Evolutionary conservation across 2,113 vertebrate genomes (phyloP).

Genomic region (Stomatorhinus ivindoensis): DNA sequence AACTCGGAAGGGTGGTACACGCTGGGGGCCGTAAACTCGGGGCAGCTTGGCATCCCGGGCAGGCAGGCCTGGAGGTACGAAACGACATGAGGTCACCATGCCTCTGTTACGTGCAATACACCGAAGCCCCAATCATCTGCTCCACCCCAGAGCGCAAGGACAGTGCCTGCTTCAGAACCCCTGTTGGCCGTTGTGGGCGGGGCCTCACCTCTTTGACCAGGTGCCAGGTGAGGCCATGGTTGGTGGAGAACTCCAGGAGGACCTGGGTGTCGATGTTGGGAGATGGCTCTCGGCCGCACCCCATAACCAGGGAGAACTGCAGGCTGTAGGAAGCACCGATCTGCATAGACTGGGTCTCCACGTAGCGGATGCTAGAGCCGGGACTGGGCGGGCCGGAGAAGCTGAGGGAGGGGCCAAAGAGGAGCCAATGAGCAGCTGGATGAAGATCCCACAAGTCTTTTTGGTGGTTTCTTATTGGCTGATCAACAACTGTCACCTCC

Average conservation of each 20-base stretch:
- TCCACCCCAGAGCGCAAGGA: background rate
- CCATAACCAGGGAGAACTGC: conserved; percentile 95
- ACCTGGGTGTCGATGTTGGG: conserved; percentile 94
- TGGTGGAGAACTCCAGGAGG: conserved; percentile 94
- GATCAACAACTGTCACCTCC: background rate
- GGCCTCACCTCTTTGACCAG: conserved; percentile 86
- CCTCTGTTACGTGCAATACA: background rate
- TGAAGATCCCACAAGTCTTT: background rate
- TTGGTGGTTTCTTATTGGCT: background rate
- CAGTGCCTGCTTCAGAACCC: background rate
- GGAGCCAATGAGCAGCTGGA: too few species aligned
- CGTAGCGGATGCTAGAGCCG: conserved; percentile 87
- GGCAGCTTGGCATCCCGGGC: conserved; percentile 94
- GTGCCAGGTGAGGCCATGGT: conserved; percentile 96
- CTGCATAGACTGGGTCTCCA: conserved; percentile 98
- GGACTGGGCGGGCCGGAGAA: conserved; percentile 77
- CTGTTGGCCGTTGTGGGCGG: background rate
- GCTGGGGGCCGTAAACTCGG: conserved; percentile 91
- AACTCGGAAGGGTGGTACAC: conserved; percentile 94
- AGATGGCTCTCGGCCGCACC: conserved; percentile 78
- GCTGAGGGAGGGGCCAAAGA: conserved; percentile 33
- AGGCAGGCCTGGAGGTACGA: conserved; percentile 76
- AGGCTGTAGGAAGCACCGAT: conserved; percentile 92
- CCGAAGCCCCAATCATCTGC: background rate
- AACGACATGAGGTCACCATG: background rate